phyloP scores from a whole-genome alignment of 2,113 vertebrate species.

The Plestiodon gilberti region DNA sequence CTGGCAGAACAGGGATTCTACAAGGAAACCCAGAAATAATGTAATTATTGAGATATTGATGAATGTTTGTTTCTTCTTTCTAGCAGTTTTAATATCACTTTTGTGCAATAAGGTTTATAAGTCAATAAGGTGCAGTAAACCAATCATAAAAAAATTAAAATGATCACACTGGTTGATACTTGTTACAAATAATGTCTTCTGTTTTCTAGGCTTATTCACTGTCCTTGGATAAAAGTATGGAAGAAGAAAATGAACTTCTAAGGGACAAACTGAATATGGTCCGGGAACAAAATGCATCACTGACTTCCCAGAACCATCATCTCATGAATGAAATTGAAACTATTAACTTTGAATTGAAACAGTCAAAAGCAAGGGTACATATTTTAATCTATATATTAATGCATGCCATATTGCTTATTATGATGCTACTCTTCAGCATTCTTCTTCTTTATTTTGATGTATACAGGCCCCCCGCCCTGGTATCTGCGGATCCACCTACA shows the following conservation, averaged over 20 bases:
- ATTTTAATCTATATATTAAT: slow-evolving; percentile 20
- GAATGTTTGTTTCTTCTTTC: slow-evolving; percentile 14
- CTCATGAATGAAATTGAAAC: slow-evolving; percentile 82
- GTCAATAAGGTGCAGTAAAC: neutral
- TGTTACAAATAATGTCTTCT: neutral
- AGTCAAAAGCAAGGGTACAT: slow-evolving; percentile 82
- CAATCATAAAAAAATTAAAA: neutral
- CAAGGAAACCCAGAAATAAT: slow-evolving; percentile 62
- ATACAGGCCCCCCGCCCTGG: too few relatives aligned
- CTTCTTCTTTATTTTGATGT: neutral
- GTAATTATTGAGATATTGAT: slow-evolving; percentile 62
- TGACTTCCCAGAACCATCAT: slow-evolving; percentile 81
- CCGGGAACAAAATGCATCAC: slow-evolving; percentile 83
- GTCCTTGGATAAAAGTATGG: slow-evolving; percentile 42
- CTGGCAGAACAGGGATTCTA: slow-evolving; percentile 48
- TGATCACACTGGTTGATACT: neutral
- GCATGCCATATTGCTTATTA: neutral
- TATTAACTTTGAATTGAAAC: slow-evolving; percentile 78
- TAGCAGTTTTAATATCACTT: neutral
- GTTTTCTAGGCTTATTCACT: slow-evolving; percentile 60
- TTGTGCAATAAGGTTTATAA: neutral
- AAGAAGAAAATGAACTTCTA: slow-evolving; percentile 76
- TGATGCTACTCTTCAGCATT: slow-evolving; percentile 17
- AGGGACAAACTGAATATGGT: slow-evolving; percentile 79
- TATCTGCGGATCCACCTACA: too few relatives aligned